phyloP scores from a whole-genome alignment of 2,888 invertebrate species.

The Arrhopalites spinosus region DNA sequence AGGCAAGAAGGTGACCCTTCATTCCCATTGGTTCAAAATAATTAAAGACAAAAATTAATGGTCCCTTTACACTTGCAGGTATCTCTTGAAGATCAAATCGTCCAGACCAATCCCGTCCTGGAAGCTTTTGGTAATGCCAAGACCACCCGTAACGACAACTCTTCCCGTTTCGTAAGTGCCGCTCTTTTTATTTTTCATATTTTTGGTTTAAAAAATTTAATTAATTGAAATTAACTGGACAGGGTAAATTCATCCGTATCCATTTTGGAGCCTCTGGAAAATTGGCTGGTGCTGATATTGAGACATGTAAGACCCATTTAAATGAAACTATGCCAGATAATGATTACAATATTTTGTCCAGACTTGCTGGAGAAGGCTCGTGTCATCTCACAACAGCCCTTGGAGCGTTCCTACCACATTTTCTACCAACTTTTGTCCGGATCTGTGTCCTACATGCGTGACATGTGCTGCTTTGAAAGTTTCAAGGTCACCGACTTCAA shows the following conservation, averaged over 20 bases:
- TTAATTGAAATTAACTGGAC: constrained; percentile 39
- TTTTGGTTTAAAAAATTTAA: not conserved
- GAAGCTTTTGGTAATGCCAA: constrained; percentile 99
- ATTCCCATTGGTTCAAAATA: not conserved
- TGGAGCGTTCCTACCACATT: constrained; percentile 99
- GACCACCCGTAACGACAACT: constrained; percentile 99
- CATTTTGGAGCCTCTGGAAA: constrained; percentile 99
- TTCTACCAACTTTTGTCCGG: constrained; percentile 99
- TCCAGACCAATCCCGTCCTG: constrained; percentile 99
- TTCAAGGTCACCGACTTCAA: constrained; percentile 63
- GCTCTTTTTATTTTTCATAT: not conserved
- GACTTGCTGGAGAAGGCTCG: constrained; percentile 99
- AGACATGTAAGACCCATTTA: constrained; percentile 83
- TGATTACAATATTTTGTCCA: constrained; percentile 61
- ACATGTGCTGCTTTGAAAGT: constrained; percentile 60
- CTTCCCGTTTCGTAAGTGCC: constrained; percentile 98
- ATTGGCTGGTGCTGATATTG: constrained; percentile 99
- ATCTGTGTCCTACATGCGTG: constrained; percentile 65
- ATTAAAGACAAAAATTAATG: not conserved
- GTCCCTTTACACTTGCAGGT: constrained; percentile 65
- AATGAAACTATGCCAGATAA: not conserved
- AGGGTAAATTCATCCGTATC: constrained; percentile 99
- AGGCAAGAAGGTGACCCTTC: constrained; percentile 62
- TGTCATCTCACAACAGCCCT: constrained; percentile 97
- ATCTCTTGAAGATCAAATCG: constrained; percentile 98